Base-by-base conservation (phyloP, 2,888 invertebrate species). In the Xylophagus ater region DNA sequence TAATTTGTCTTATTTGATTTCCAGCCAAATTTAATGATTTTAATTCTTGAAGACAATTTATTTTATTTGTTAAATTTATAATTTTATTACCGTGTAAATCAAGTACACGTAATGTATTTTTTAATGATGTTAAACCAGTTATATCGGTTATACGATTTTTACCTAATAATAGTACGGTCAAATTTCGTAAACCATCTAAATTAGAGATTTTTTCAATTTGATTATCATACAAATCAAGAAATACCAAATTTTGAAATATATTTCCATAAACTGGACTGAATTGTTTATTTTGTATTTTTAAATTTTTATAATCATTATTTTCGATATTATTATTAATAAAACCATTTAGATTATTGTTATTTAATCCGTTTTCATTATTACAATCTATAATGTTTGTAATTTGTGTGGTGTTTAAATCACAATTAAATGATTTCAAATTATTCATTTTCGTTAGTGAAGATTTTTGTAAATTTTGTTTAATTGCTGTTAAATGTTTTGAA, bases 51-150 rank as follows among this genome's bases (percentile, higher is more conserved):
- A 89, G 72, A 60, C 79, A 78, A 30, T 64, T 62, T 44, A 65
- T 60, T 42, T 61, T 57, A 47, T 65, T 66, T 15, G 60, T 56
- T 38, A 65, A 52, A 13, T 51, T 53, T 21, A 70, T 67, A 49
- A 94, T 84, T 66, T 87, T 81, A 66, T 94, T 94, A 20, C 92
- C 92, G 62, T 93, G 93, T 47, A 94, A 70, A 67, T 94, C 94
- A 45, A 94, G 66, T 8, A 93, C 90, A 66, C 93, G 89, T 46
- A 94, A 63, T 51, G 88, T 85, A 2, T 44, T 45, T 34, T 55
- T 58, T 13, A 65, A 36, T 2, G 62, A 61, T 10, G 49, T 29
- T 6, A 65, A 40, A 0, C 65, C 65, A 0, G 53, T 47, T 4
- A 65, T 59, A 34, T 65, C 65, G 19, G 50, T 57, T 20, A 65